Evolutionary conservation across 2,113 vertebrate species (phyloP).

Genomic region (Carollia perspicillata): DNA sequence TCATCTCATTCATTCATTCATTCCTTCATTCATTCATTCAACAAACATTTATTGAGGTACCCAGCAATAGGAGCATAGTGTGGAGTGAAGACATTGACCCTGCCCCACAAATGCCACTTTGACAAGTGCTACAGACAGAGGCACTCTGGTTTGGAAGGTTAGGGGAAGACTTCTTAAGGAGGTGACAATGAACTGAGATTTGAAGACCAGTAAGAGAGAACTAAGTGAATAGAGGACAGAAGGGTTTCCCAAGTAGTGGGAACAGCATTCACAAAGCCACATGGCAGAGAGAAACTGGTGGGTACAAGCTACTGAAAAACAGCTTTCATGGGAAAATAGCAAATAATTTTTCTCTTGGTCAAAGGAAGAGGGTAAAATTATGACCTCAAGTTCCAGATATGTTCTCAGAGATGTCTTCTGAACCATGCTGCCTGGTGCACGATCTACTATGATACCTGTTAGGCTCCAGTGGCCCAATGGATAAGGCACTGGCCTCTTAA

Average conservation of each 20-base stretch:
- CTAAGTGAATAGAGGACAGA: not conserved
- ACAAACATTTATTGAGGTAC: not conserved
- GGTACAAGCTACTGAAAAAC: not conserved
- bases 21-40: not conserved
- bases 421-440: not conserved
- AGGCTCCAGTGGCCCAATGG: slow-evolving; percentile 82
- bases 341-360: not conserved
- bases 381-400: not conserved
- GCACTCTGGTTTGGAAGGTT: not conserved
- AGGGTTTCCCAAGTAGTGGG: not conserved
- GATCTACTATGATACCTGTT: too few relatives aligned
- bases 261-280: not conserved
- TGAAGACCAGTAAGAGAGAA: not conserved
- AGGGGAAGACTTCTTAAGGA: not conserved
- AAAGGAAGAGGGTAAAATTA: not conserved
- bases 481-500: slow-evolving; percentile 85
- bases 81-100: not conserved
- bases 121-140: not conserved
- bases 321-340: not conserved
- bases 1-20: not conserved
- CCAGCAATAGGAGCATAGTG: not conserved
- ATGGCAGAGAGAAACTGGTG: not conserved
- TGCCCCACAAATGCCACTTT: not conserved
- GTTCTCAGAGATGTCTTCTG: not conserved
- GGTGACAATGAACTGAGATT: not conserved